Percentiles rank a stretch among this genome's conserved stretches.
Conservation (phyloP, 2,113 vertebrate genomes). For the Isurus oxyrinchus region DNA sequence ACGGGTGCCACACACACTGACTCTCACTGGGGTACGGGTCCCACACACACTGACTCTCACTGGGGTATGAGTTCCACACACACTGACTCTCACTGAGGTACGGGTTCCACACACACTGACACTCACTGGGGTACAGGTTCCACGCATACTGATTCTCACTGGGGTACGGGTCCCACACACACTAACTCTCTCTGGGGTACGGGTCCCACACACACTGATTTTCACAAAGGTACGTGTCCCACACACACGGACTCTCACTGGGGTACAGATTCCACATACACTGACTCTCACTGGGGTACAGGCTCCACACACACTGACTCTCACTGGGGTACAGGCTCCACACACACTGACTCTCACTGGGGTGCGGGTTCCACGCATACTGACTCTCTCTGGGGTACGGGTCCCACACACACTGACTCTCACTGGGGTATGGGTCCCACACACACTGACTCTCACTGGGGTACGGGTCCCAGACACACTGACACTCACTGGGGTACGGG, state of each 20-base stretch:
- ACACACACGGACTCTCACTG: too few relatives aligned
- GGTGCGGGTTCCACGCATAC: not conserved
- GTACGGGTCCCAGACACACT: not conserved
- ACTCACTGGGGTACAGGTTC: too few relatives aligned
- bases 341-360: not conserved
- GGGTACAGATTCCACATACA: not conserved
- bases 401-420: too few relatives aligned
- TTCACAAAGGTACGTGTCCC: too few relatives aligned
- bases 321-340: too few relatives aligned
- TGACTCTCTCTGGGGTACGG: not conserved
- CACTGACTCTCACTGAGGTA: not conserved
- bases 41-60: too few relatives aligned
- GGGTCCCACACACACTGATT: not conserved
- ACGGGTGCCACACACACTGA: not conserved
- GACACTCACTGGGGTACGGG: not conserved
- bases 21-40: not conserved
- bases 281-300: not conserved
- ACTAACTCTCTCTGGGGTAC: too few relatives aligned
- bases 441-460: not conserved
- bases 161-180: too few relatives aligned
- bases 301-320: too few relatives aligned
- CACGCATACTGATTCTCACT: too few relatives aligned
- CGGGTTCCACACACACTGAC: not conserved
- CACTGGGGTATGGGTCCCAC: too few relatives aligned
- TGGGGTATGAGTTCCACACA: too few relatives aligned